Evolutionary conservation across 2,797 vertebrate species (phyloP).

Genomic region (Acrocephalus scirpaceus): DNA sequence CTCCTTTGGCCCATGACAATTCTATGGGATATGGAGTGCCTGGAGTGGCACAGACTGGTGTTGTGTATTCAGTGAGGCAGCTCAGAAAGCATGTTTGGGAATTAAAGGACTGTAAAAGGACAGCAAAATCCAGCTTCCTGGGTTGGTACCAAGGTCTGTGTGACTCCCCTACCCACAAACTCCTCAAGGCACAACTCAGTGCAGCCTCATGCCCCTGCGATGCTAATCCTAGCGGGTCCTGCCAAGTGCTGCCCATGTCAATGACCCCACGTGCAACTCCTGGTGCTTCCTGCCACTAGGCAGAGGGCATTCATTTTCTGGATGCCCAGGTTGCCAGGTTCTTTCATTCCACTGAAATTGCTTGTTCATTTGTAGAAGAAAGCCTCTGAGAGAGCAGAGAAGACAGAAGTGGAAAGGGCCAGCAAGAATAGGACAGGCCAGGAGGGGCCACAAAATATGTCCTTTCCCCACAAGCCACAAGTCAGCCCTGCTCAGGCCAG

Average conservation of each 20-base stretch:
- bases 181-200: not conserved
- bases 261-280: fast-evolving
- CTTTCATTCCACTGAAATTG: not conserved
- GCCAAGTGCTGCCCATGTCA: not conserved
- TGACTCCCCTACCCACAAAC: not conserved
- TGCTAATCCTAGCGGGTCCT: not conserved
- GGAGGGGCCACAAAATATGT: not conserved
- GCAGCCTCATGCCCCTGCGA: fast-evolving
- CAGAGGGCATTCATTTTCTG: not conserved
- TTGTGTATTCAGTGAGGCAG: not conserved
- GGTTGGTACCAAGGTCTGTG: not conserved
- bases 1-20: not conserved
- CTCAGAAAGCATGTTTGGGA: not conserved
- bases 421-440: not conserved
- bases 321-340: not conserved
- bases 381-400: not conserved
- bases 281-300: not conserved
- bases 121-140: not conserved
- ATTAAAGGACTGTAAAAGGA: not conserved
- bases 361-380: not conserved
- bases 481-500: not conserved
- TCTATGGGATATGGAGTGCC: fast-evolving
- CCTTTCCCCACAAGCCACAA: not conserved
- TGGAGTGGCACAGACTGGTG: not conserved
- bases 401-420: not conserved